Percentiles rank a stretch among this genome's conserved stretches.
Conservation (phyloP, 1,140 invertebrate genomes). For the Riptortus pedestris region DNA sequence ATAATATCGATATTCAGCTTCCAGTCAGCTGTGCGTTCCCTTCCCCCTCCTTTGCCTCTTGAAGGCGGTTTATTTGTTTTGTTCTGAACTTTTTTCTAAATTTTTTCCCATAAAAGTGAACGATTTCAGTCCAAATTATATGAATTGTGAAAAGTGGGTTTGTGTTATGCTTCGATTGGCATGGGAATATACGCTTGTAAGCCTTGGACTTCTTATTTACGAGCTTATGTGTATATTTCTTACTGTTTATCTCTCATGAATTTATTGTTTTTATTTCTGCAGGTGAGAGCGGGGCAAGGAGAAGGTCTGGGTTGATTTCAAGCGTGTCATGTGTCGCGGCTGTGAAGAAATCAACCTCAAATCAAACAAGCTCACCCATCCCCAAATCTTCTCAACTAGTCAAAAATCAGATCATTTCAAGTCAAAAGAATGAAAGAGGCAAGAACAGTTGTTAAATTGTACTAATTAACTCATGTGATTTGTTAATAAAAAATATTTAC, state of each 20-base stretch:
- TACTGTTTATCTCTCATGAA: background rate
- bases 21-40: too few species aligned
- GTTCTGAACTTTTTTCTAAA: background rate
- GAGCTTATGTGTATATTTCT: background rate
- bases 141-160: too few species aligned
- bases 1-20: too few species aligned
- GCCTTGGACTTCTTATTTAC: background rate
- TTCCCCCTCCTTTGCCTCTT: too few species aligned
- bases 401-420: slow-evolving; percentile 12
- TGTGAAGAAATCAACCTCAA: slow-evolving; percentile 1
- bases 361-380: slow-evolving; percentile 16
- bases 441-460: background rate
- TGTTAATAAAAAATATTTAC: too few species aligned
- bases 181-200: slow-evolving; percentile 16
- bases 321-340: background rate
- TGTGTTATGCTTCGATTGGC: background rate
- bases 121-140: too few species aligned
- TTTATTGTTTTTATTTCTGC: background rate
- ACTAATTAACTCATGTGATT: background rate
- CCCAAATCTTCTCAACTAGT: slow-evolving; percentile 25
- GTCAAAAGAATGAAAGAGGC: slow-evolving; percentile 18
- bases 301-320: slow-evolving; percentile 4
- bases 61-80: too few species aligned
- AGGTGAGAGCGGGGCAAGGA: slow-evolving; percentile 4
- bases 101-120: background rate